A percentile compares a stretch with the other conserved stretches of the same genome.
Evolutionary conservation across 1,140 invertebrate species (phyloP).

Genomic region (Homalodisca vitripennis): DNA sequence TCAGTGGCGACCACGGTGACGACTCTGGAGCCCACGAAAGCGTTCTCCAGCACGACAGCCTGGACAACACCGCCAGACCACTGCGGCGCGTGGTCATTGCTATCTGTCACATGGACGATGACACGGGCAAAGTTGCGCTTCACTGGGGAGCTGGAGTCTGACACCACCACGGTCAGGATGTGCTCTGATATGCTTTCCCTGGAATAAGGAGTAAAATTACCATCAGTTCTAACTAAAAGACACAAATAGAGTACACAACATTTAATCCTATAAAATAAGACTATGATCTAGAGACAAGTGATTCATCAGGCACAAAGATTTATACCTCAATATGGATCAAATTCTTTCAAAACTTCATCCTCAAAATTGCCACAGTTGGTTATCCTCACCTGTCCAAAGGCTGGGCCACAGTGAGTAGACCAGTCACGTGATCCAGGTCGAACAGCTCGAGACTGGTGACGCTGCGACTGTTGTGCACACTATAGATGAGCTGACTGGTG

Average conservation of each 20-base stretch:
- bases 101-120: constrained; percentile 75
- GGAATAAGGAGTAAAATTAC: constrained; percentile 33
- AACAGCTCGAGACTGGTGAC: constrained; percentile 73
- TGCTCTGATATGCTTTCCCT: constrained; percentile 78
- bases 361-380: no score
- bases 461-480: constrained; percentile 70
- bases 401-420: constrained; percentile 71
- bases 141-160: constrained; percentile 81
- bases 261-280: background rate
- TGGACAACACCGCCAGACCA: constrained; percentile 73
- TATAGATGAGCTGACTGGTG: constrained; percentile 70
- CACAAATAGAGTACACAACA: constrained; percentile 15
- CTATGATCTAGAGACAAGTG: background rate
- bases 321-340: no score
- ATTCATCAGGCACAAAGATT: no score
- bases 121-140: constrained; percentile 84
- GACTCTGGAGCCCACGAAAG: constrained; percentile 67
- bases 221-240: background rate
- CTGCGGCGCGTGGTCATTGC: constrained; percentile 85
- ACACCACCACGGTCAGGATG: constrained; percentile 83
- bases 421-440: constrained; percentile 70
- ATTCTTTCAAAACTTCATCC: no score
- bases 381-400: constrained; percentile 76
- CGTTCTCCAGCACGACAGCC: constrained; percentile 72
- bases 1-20: constrained; percentile 74